phyloP scores from a whole-genome alignment of 2,113 vertebrate genomes.

The Cavia aperea region DNA sequence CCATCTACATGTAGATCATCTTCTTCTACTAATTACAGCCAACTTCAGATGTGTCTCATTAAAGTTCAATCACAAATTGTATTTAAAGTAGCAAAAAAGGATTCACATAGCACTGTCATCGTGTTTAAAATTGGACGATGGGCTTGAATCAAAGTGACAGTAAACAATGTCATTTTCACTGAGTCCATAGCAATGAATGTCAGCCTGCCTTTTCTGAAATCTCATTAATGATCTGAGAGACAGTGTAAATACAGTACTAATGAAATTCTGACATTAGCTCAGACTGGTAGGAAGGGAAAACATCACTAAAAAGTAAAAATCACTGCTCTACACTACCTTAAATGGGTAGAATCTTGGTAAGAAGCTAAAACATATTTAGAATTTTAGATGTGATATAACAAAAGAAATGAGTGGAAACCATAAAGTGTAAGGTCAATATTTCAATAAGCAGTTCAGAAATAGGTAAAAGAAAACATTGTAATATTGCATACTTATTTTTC shows the following conservation, averaged over 20 bases:
- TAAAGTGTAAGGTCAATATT: neutral
- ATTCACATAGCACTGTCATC: conserved; percentile 19
- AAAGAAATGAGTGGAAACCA: conserved; percentile 15
- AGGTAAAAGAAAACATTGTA: conserved; percentile 22
- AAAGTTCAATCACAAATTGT: conserved; percentile 43
- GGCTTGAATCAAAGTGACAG: conserved; percentile 27
- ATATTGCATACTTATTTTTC: neutral
- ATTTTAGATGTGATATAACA: neutral
- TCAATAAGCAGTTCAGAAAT: conserved; percentile 11
- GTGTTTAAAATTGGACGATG: conserved; percentile 43
- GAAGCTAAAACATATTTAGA: conserved; percentile 30
- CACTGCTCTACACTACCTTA: conserved; percentile 8
- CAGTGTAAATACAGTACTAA: conserved; percentile 53
- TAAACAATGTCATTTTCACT: conserved; percentile 46
- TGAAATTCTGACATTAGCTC: conserved; percentile 56
- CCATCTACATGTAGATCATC: neutral
- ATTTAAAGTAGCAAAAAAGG: conserved; percentile 32
- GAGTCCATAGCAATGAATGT: conserved; percentile 56
- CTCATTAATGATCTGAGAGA: conserved; percentile 54
- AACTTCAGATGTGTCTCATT: conserved; percentile 50
- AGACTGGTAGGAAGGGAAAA: conserved; percentile 49
- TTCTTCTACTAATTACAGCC: conserved; percentile 24
- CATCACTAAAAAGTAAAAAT: neutral
- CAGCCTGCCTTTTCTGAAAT: conserved; percentile 40
- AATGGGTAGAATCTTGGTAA: conserved; percentile 30